Conservation (phyloP, 2,888 invertebrate species). For the Caenorhabditis zanzibari region DNA sequence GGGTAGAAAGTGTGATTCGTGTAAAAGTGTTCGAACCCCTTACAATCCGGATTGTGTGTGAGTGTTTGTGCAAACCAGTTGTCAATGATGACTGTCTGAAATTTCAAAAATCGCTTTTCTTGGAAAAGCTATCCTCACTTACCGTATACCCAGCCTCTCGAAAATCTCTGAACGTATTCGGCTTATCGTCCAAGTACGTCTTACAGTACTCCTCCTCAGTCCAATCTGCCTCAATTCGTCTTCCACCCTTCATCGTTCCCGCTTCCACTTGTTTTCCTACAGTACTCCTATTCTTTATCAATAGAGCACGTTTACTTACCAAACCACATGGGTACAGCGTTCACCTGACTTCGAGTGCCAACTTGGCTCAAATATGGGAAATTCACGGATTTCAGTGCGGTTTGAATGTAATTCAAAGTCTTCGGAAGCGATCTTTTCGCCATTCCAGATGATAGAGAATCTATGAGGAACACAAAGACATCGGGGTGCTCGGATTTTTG, state of each 20-base stretch:
- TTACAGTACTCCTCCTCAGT: slow-evolving; percentile 45
- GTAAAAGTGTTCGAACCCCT: slow-evolving; percentile 68
- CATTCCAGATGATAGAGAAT: background rate
- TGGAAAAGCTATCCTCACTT: background rate
- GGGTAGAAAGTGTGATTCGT: slow-evolving; percentile 46
- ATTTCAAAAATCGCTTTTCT: background rate
- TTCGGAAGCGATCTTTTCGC: slow-evolving; percentile 44
- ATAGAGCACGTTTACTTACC: slow-evolving; percentile 27
- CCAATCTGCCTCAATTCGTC: slow-evolving; percentile 17
- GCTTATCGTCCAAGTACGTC: slow-evolving; percentile 40
- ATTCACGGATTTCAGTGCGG: slow-evolving; percentile 51
- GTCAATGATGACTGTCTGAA: slow-evolving; percentile 62
- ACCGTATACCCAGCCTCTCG: slow-evolving; percentile 46
- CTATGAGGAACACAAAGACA: slow-evolving; percentile 10
- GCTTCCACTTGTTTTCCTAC: slow-evolving; percentile 51
- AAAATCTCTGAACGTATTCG: slow-evolving; percentile 47
- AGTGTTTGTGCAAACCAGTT: slow-evolving; percentile 71
- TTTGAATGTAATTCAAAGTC: slow-evolving; percentile 31
- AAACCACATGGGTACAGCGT: slow-evolving; percentile 66
- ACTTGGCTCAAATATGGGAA: slow-evolving; percentile 44
- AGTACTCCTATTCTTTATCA: background rate
- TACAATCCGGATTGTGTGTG: slow-evolving; percentile 65
- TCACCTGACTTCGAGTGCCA: slow-evolving; percentile 67
- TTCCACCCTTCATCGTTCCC: slow-evolving; percentile 12
- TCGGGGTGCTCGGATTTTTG: background rate